These are phyloP conservation scores for Copsychus sechellarum DNA, from an alignment of 2,113 vertebrate species.

Conservation along the genomic window DNA sequence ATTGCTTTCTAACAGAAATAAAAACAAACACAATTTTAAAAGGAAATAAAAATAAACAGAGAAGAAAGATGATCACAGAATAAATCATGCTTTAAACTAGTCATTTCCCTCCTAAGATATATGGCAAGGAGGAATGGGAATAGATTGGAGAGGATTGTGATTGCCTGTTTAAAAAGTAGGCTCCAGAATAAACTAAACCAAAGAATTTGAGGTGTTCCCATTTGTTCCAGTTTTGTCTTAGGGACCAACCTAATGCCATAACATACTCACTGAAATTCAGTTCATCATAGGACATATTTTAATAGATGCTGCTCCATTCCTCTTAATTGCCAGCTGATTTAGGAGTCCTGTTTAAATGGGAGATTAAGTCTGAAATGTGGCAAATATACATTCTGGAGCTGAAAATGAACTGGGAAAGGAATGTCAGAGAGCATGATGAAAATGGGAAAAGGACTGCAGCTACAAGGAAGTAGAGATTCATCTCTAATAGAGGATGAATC, in stretches of 20 bases:
- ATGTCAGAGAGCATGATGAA: not conserved
- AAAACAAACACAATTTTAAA: not conserved
- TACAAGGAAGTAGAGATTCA: not conserved
- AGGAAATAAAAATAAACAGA: not conserved
- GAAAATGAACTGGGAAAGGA: not conserved
- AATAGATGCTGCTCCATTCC: not conserved
- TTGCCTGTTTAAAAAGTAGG: not conserved
- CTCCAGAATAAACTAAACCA: not conserved
- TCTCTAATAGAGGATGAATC: not conserved
- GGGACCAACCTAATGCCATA: not conserved
- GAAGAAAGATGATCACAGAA: not conserved
- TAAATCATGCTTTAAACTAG: not conserved
- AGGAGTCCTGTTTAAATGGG: not conserved
- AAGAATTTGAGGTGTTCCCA: not conserved
- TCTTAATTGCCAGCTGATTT: not conserved
- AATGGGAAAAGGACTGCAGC: not conserved
- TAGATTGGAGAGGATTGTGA: not conserved
- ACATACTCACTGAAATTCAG: not conserved
- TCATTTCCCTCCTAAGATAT: accelerated
- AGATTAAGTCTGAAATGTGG: not conserved
- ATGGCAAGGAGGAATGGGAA: not conserved
- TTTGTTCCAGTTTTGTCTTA: not conserved
- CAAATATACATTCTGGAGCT: not conserved
- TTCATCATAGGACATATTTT: not conserved
- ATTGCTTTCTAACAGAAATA: not conserved